Evolutionary conservation across 2,888 invertebrate species (phyloP).

Genomic region (Stenchaetothrips biformis): DNA sequence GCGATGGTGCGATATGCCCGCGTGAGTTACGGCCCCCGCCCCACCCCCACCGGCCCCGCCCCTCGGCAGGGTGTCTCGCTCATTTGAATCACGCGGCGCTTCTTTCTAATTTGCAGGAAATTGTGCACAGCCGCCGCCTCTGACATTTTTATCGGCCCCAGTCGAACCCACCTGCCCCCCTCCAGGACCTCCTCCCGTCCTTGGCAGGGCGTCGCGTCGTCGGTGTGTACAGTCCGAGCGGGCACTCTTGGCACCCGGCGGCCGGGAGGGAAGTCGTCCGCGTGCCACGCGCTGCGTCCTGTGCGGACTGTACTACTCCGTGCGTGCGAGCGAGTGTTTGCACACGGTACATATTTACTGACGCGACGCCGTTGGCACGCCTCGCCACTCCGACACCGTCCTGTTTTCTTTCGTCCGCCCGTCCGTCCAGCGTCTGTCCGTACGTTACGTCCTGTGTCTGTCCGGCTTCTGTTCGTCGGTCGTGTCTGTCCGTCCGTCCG

Average conservation of each 20-base stretch:
- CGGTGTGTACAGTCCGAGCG: too few species aligned
- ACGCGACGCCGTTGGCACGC: not conserved
- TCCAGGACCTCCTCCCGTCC: not conserved
- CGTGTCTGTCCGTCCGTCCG: not conserved
- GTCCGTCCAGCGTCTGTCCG: not conserved
- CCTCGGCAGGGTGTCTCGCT: not conserved
- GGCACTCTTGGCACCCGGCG: too few species aligned
- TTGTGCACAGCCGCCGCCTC: conserved; percentile 9
- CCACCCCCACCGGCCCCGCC: not conserved
- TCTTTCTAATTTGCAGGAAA: conserved; percentile 8
- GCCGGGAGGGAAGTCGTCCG: too few species aligned
- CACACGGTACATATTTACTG: not conserved
- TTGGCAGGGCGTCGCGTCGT: too few species aligned
- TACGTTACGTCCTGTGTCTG: not conserved
- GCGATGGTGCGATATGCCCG: conserved; percentile 10
- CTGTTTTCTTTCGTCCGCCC: not conserved
- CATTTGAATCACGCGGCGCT: too few species aligned
- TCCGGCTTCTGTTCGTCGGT: not conserved
- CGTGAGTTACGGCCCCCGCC: not conserved
- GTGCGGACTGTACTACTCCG: too few species aligned
- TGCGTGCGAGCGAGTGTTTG: conserved; percentile 3
- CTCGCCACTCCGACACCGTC: not conserved
- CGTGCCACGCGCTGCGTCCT: too few species aligned
- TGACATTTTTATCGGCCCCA: not conserved
- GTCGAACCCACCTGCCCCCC: not conserved